Evolutionary conservation across 2,888 invertebrate genomes (phyloP).

Genomic region (Hypomecis atomaria): DNA sequence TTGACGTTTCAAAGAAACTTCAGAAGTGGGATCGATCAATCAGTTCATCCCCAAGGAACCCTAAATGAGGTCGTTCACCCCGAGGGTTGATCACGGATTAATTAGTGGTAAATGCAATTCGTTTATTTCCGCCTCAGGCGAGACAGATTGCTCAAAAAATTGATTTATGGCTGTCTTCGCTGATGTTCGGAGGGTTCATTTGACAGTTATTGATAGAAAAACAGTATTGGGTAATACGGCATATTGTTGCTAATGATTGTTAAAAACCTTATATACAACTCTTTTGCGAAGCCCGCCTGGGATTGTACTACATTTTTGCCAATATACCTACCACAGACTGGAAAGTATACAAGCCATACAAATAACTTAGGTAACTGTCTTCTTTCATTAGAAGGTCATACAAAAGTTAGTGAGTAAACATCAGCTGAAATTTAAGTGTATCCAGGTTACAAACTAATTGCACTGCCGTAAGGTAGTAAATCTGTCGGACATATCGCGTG

Average conservation of each 20-base stretch:
- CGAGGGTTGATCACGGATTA: conserved; percentile 69
- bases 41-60: conserved; percentile 40
- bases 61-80: conserved; percentile 70
- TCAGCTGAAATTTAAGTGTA: conserved; percentile 1
- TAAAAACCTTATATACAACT: too few species aligned
- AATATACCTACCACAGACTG: too few species aligned
- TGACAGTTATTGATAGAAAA: conserved; percentile 26
- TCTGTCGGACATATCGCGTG: conserved; percentile 19
- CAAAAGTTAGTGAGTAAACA: not conserved
- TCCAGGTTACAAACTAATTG: conserved; percentile 38
- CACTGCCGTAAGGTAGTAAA: conserved; percentile 7
- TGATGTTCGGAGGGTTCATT: conserved; percentile 31
- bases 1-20: conserved; percentile 59
- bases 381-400: too few species aligned
- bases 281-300: too few species aligned
- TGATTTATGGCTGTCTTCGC: conserved; percentile 47
- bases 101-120: conserved; percentile 69
- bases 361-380: too few species aligned
- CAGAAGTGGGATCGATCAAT: conserved; percentile 39
- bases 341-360: too few species aligned
- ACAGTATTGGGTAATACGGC: not conserved
- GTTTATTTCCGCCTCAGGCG: conserved; percentile 49
- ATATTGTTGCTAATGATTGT: not conserved
- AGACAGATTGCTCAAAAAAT: conserved; percentile 49
- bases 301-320: too few species aligned